A percentile compares a stretch with the other conserved stretches of the same genome.
phyloP scores from a whole-genome alignment of 2,113 vertebrate genomes.

The Anhinga rufa region DNA sequence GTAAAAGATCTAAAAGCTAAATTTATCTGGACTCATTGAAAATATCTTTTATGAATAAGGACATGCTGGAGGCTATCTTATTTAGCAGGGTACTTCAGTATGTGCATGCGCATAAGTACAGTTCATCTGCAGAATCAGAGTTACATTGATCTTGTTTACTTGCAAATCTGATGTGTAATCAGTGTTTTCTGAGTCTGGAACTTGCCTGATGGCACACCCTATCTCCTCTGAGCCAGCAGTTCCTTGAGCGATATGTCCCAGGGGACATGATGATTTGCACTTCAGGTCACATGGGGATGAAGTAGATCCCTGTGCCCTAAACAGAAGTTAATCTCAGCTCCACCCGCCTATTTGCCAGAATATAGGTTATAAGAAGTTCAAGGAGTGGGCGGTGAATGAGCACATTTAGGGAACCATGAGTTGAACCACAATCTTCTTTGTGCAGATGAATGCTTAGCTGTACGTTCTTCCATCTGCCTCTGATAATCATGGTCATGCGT shows the following conservation, averaged over 20 bases:
- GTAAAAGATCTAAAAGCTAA: background rate
- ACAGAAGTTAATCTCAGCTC: background rate
- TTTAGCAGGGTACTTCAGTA: background rate
- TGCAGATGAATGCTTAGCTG: background rate
- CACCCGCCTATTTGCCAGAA: rapidly evolving
- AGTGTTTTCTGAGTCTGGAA: background rate
- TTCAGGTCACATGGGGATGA: background rate
- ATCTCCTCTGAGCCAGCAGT: background rate
- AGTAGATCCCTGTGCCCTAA: background rate
- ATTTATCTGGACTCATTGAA: background rate
- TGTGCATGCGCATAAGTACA: background rate
- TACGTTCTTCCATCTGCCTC: background rate
- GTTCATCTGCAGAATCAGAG: background rate
- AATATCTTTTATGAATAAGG: background rate
- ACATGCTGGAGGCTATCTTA: background rate
- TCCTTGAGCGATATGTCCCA: background rate
- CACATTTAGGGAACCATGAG: background rate
- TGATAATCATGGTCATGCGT: background rate
- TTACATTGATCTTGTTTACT: background rate
- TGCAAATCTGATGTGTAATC: background rate
- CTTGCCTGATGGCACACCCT: background rate
- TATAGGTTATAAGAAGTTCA: background rate
- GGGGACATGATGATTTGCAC: background rate
- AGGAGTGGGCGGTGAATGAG: background rate
- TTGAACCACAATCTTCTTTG: background rate